These are phyloP conservation scores for Monoplex corrugatus DNA, from an alignment of 2,888 invertebrate species.

Conservation along the genomic window DNA sequence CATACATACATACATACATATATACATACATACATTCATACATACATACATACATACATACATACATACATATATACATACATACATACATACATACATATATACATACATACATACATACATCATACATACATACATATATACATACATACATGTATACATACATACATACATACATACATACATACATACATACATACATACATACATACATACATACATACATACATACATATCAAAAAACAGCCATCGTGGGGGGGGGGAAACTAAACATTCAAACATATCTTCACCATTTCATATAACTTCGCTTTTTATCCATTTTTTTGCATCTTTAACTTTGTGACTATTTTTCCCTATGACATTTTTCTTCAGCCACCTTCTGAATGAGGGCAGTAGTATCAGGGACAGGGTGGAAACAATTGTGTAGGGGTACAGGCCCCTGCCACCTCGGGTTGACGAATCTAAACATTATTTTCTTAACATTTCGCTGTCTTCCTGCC, in stretches of 20 bases:
- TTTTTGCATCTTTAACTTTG: no score
- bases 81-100: background rate
- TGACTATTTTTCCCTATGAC: no score
- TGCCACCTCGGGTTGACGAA: conserved; percentile 8
- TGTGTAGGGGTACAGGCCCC: background rate
- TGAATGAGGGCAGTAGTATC: no score
- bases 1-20: no score
- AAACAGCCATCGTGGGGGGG: no score
- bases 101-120: background rate
- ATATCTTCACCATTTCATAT: no score
- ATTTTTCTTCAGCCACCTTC: no score
- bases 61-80: conserved; percentile 16
- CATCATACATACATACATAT: background rate
- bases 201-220: background rate
- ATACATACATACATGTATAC: conserved; percentile 5
- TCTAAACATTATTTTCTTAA: conserved; percentile 40
- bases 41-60: background rate
- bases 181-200: conserved; percentile 5
- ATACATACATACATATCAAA: background rate
- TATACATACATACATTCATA: background rate
- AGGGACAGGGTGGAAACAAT: conserved; percentile 10
- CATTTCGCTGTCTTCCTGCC: conserved; percentile 34
- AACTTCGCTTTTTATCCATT: no score
- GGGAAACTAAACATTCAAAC: no score
- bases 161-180: conserved; percentile 19